Evolutionary conservation across 2,888 invertebrate genomes (phyloP), one percentile per base, ranked within the genome.

Genomic region (Bombylius major): DNA sequence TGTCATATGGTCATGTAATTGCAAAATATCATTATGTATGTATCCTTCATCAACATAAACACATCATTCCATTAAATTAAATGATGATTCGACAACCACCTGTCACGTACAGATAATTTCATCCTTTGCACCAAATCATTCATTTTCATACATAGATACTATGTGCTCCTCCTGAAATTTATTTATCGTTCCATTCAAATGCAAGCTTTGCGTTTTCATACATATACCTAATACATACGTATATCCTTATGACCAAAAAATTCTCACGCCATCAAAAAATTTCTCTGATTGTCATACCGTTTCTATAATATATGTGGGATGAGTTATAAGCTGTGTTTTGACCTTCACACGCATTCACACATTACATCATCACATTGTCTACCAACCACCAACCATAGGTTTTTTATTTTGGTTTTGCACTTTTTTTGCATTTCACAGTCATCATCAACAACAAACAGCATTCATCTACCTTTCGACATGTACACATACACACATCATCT

Each of bases 31-130:
- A 14, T 46, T 46, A 14, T 46, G n/a, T n/a, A 1, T n/a, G 12
- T 11, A 11, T n/a, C 12, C 7, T 11, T 46, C 46, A 46, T 46
- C 36, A 36, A 8, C 36, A 36, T 36, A 1, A 9, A 1, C 36
- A 6, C 9, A 36, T 36, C 23, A 36, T 36, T 36, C 9, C 36
- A 36, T 8, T 36, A 36, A 8, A 36, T 9, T 36, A 9, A 36
- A 8, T 3, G 31, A 48, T 48, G 23, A 33, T 44, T 11, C 51
- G 46, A n/a, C 47, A 39, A 48, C 49, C 44, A 55, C 55, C 55
- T 55, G 55, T 55, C 55, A 55, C 55, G 55, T 55, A 46, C 55
- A 50, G 49, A 44, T 50, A 50, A 55, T 55, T 50, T 49, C 54
- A 49, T 54, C 50, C 54, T 54, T 23, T 23, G 23, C 23, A 23